These are phyloP conservation scores for Aphyosemion australe DNA, from an alignment of 2,113 vertebrate genomes.

Conservation along the genomic window DNA sequence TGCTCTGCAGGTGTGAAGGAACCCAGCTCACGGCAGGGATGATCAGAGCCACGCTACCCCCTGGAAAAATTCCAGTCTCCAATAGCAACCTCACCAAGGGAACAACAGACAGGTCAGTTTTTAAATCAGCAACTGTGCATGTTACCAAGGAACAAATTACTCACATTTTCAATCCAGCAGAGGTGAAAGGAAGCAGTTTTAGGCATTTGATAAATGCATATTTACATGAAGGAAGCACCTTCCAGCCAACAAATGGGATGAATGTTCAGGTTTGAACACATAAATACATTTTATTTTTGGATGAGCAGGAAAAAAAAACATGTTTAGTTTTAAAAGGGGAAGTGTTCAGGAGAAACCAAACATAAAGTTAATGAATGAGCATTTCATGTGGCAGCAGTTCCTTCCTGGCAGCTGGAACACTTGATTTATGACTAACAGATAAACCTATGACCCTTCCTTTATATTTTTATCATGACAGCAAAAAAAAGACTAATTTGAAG, in stretches of 20 bases:
- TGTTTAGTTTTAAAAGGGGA: constrained; percentile 24
- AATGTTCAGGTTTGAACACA: constrained; percentile 1
- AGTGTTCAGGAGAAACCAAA: constrained; percentile 35
- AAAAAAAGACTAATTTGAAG: too few species aligned
- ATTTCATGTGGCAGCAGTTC: not conserved
- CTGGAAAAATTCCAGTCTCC: constrained; percentile 25
- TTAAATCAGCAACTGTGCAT: not conserved
- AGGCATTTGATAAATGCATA: constrained; percentile 3
- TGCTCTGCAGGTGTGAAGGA: constrained; percentile 48
- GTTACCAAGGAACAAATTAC: constrained; percentile 3
- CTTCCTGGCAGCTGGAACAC: constrained; percentile 23
- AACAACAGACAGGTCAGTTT: not conserved
- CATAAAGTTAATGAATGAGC: constrained; percentile 29
- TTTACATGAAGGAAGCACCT: constrained; percentile 22
- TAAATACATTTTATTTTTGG: not conserved
- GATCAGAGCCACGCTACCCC: constrained; percentile 83
- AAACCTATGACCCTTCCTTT: not conserved
- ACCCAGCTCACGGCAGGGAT: constrained; percentile 84
- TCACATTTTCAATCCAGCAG: not conserved
- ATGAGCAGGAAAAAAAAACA: constrained; percentile 2
- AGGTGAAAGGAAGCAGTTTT: not conserved
- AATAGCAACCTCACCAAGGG: constrained; percentile 25
- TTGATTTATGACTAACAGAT: constrained; percentile 1
- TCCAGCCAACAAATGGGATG: constrained; percentile 1
- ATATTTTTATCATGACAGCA: too few species aligned